Evolutionary conservation across 2,113 vertebrate species (phyloP), one percentile per base, ranked within the genome.

Genomic region (Suricata suricatta): DNA sequence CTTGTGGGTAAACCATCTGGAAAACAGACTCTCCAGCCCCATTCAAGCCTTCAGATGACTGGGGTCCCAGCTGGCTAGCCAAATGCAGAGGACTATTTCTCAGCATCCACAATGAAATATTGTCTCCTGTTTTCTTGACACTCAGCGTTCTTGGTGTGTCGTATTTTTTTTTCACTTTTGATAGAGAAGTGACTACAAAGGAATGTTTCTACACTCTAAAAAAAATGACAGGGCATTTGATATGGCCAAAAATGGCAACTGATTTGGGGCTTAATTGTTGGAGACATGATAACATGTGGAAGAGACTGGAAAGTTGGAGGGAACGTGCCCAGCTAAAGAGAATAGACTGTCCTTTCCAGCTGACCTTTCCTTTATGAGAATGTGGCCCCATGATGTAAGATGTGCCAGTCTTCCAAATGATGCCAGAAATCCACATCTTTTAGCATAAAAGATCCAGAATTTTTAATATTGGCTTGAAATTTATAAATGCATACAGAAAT

Each of bases 401-500:
- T 29, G n/a, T 57, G 15, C 15, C 21, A 25, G 72, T 66, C 35
- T 64, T 74, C 54, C 31, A 87, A 54, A n/a, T 66, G 33, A 81
- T 25, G 35, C 31, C 5, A 0, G 29, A 87, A 76, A 86, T 50
- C 66, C 3, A 76, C 35, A 29, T 83, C 57, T 60, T 27, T 64
- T 77, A 89, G 17, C 60, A 38, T 47, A 79, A 85, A 84, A 52
- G 38, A 35, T 54, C 12, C 60, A 27, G 52, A 79, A 29, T 60
- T 85, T 89, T 84, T n/a, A 84, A 63, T 63, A 84, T 52, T 77
- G 86, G 50, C 86, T 85, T 60, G 84, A 74, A 77, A 64, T 90
- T 50, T 69, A 72, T 77, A 80, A 80, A 44, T 25, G 27, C 19
- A 64, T 25, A 35, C 31, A 71, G 66, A 31, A 41, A 29, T 88